Evolutionary conservation across 2,888 invertebrate species (phyloP), one percentile per base, ranked within the genome.

Genomic region (Yponomeuta cagnagella): DNA sequence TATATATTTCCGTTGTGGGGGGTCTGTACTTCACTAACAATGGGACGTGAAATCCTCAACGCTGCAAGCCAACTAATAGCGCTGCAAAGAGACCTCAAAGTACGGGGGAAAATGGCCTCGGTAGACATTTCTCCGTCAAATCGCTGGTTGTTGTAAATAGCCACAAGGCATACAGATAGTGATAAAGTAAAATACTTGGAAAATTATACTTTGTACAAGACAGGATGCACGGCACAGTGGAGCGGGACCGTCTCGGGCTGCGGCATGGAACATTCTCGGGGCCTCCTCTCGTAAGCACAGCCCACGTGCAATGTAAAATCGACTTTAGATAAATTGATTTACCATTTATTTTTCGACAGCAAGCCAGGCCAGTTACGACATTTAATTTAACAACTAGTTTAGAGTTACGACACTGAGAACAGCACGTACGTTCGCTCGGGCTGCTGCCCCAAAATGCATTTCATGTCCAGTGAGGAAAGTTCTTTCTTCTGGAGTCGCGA

Each of bases 181-280:
- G 65, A 65, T 80, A 77, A 77, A 79, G 76, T 77, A 74, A 70
- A 80, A 77, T 83, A 84, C 83, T 81, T 77, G 81, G 85, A 86
- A 88, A 88, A 86, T 84, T 83, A 84, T 77, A 84, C 80, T 84
- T 82, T 83, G 83, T 83, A 78, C 77, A 78, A 78, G 83, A 82
- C 90, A 90, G 91, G 91, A 92, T 91, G 85, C 83, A 87, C 91
- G 90, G 84, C 77, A 90, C 90, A 88, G 81, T 88, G 89, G 87
- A 91, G 90, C 92, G 90, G 86, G 85, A 90, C 92, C 85, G 90
- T 87, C 87, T 88, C 86, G 91, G 88, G 82, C 85, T 81, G 85
- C 74, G 79, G 87, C 82, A 76, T 81, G 80, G 85, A 86, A 86
- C 82, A 79, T 82, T 82, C 79, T 75, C 76, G 78, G 81, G 73